Evolutionary conservation across 2,888 invertebrate species (phyloP).

Genomic region (Scaptomyza reducta): DNA sequence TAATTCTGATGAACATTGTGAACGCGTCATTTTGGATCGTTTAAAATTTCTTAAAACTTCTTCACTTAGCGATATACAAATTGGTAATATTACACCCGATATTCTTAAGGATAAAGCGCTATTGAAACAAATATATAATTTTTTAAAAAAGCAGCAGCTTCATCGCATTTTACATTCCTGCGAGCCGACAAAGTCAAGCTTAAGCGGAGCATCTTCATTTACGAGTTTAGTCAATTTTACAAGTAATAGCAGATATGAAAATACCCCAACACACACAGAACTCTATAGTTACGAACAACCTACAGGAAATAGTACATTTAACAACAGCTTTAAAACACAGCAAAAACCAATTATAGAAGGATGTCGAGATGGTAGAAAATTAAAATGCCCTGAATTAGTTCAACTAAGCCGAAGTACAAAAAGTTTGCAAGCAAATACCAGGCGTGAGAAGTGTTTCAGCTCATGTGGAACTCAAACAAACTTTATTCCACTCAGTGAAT

Average conservation of each 20-base stretch:
- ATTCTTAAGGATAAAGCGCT: slow-evolving; percentile 90
- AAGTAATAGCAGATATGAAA: slow-evolving; percentile 14
- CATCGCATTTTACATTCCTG: slow-evolving; percentile 80
- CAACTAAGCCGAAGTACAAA: slow-evolving; percentile 17
- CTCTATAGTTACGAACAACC: not conserved
- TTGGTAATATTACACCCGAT: slow-evolving; percentile 89
- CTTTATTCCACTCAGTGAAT: slow-evolving; percentile 79
- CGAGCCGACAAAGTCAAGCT: slow-evolving; percentile 44
- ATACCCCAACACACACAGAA: not conserved
- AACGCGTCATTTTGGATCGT: slow-evolving; percentile 67
- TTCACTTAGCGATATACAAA: slow-evolving; percentile 77
- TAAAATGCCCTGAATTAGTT: slow-evolving; percentile 56
- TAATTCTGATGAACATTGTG: slow-evolving; percentile 38
- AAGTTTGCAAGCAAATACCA: not conserved
- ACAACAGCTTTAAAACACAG: not conserved
- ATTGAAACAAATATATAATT: slow-evolving; percentile 85
- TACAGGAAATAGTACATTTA: not conserved
- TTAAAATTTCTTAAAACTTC: slow-evolving; percentile 59
- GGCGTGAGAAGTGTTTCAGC: slow-evolving; percentile 45
- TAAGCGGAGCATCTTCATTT: slow-evolving; percentile 69
- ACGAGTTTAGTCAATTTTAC: slow-evolving; percentile 62
- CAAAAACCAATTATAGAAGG: not conserved
- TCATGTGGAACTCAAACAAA: slow-evolving; percentile 80
- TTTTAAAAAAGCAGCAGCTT: slow-evolving; percentile 82
- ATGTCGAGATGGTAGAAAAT: not conserved